Conservation (phyloP, 2,113 vertebrate species). For the Pimephales promelas region DNA sequence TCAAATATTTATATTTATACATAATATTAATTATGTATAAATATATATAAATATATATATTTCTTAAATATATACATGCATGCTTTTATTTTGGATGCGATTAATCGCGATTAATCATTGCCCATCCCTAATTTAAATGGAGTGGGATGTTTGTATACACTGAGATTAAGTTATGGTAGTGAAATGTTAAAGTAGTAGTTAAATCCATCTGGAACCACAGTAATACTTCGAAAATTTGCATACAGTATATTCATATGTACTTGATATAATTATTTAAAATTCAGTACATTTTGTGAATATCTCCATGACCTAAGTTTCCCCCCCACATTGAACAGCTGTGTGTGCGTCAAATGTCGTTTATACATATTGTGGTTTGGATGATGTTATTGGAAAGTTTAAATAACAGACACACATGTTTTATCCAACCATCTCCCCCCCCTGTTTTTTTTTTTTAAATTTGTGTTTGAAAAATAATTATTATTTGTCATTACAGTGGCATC, state of each 20-base stretch:
- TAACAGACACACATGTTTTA: slow-evolving; percentile 1
- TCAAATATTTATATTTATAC: too few species aligned
- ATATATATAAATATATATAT: too few species aligned
- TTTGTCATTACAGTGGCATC: not conserved
- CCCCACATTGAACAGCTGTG: not conserved
- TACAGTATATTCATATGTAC: not conserved
- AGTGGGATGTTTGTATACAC: too few species aligned
- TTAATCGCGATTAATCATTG: too few species aligned
- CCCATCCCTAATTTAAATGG: too few species aligned
- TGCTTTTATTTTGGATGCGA: too few species aligned
- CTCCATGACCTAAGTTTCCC: not conserved
- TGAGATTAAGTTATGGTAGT: not conserved
- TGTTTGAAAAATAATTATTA: not conserved
- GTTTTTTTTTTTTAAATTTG: not conserved
- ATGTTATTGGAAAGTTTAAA: slow-evolving; percentile 7
- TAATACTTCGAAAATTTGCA: too few species aligned
- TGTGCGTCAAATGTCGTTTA: not conserved
- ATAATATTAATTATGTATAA: too few species aligned
- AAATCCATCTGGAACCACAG: not conserved
- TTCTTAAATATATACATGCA: too few species aligned
- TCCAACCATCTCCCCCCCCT: not conserved
- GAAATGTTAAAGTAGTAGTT: not conserved
- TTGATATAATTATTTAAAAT: not conserved
- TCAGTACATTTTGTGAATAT: not conserved
- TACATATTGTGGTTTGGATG: not conserved